Evolutionary conservation across 2,113 vertebrate genomes (phyloP).

Genomic region (Gambusia holbrooki): DNA sequence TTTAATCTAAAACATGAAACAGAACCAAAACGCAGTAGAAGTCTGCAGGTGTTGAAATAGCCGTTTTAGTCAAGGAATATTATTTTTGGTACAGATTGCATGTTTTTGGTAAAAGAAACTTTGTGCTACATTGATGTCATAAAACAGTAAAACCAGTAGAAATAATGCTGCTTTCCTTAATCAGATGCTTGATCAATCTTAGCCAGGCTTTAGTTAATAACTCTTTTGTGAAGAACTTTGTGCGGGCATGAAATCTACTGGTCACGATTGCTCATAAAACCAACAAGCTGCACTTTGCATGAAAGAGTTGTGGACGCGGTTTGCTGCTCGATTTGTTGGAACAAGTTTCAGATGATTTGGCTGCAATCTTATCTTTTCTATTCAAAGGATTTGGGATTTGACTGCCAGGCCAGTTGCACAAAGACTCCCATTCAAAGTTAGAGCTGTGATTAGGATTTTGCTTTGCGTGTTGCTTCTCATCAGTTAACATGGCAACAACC

Average conservation of each 20-base stretch:
- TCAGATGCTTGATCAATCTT: neutral
- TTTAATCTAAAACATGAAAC: no score
- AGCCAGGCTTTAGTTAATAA: neutral
- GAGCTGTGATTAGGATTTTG: conserved; percentile 10
- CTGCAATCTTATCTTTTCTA: conserved; percentile 23
- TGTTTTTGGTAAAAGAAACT: no score
- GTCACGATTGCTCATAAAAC: neutral
- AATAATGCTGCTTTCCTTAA: conserved; percentile 12
- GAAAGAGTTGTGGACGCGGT: neutral
- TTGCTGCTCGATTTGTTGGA: conserved; percentile 6
- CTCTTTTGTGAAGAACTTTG: neutral
- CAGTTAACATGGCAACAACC: neutral
- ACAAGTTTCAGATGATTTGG: conserved; percentile 10
- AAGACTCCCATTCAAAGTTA: neutral
- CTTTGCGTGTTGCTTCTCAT: neutral
- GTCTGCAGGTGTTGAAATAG: no score
- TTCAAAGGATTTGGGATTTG: conserved; percentile 42
- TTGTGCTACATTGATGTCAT: no score
- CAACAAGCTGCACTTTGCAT: neutral
- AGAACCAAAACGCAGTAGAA: no score
- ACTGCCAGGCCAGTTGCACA: conserved; percentile 10
- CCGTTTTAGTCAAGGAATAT: no score
- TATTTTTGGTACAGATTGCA: no score
- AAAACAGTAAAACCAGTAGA: no score
- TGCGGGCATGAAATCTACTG: neutral